A percentile compares a stretch with the other conserved stretches of the same genome.
phyloP scores from a whole-genome alignment of 2,113 vertebrate species.

The Platichthys stellatus region DNA sequence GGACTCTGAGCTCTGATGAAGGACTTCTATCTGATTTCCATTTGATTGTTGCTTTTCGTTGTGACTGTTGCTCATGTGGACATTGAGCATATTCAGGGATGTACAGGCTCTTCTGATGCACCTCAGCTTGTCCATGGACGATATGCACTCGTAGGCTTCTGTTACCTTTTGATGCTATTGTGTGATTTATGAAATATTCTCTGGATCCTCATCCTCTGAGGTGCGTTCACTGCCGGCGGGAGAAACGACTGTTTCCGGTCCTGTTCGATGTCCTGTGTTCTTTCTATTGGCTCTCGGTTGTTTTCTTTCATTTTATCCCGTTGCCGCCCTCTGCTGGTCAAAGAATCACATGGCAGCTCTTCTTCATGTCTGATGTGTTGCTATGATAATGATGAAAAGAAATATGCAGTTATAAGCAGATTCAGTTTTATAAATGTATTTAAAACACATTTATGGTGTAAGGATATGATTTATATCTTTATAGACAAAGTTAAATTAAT shows the following conservation, averaged over 20 bases:
- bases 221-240: slow-evolving; percentile 26
- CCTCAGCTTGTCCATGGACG: no score
- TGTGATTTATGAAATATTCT: slow-evolving; percentile 45
- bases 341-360: neutral
- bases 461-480: neutral
- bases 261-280: slow-evolving; percentile 30
- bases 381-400: neutral
- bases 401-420: neutral
- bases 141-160: slow-evolving; percentile 24
- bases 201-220: neutral
- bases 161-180: slow-evolving; percentile 37
- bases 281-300: neutral
- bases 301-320: neutral
- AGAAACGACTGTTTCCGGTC: neutral
- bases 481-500: neutral
- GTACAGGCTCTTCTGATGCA: slow-evolving; percentile 49
- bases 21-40: neutral
- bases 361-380: neutral
- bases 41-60: slow-evolving; percentile 14
- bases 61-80: slow-evolving; percentile 46
- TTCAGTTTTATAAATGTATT: neutral
- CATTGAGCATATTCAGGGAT: slow-evolving; percentile 67
- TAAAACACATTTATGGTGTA: neutral
- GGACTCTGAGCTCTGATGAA: slow-evolving; percentile 7
- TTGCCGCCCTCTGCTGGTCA: slow-evolving; percentile 67